Base-by-base conservation (phyloP, 2,888 invertebrate genomes). In the Trachelus stipa region DNA sequence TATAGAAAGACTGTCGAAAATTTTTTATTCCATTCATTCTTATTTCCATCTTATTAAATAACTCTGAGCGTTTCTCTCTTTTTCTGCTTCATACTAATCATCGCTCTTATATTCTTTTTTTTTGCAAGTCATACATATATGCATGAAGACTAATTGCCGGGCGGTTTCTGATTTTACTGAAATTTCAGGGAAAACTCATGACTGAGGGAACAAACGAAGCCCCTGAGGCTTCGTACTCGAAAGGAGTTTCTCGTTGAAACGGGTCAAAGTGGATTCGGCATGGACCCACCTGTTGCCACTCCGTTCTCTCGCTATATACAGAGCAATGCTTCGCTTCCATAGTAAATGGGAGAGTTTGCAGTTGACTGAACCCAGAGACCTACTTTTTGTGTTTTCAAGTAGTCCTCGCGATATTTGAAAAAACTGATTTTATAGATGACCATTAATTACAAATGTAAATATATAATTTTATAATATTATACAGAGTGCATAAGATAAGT, bases 271-370 rank as follows among this genome's bases (percentile, higher is more conserved):
- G 83, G 83, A 87, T 87, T 87, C 85, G 85, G 83, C 85, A 83
- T 81, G 84, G 85, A 85, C 80, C 87, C 86, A 88, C 88, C 88
- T 88, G 88, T 88, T 88, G 88, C 88, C 82, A 69, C 74, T 81
- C 81, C 80, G 80, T 83, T 82, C 81, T 81, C 78, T 76, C 77
- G 74, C 78, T 71, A 56, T 56, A 56, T 23, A 56, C 23, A 56
- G 56, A 56, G 56, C 56, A 56, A 56, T 9, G 23, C 56, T 56
- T 56, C 56, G 56, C 23, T 23, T 56, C 9, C 56, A 56, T 56
- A 56, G 56, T 35, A 56, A 23, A 23, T 56, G 23, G 23, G 56
- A 56, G 56, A 56, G 56, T 56, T 56, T 23, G 9, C 56, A 56
- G 56, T 56, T 56, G 56, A 23, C 56, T 56, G 23, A 56, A 56